Base-by-base conservation (phyloP, 2,888 invertebrate genomes). In the Cephus nigrinus region DNA sequence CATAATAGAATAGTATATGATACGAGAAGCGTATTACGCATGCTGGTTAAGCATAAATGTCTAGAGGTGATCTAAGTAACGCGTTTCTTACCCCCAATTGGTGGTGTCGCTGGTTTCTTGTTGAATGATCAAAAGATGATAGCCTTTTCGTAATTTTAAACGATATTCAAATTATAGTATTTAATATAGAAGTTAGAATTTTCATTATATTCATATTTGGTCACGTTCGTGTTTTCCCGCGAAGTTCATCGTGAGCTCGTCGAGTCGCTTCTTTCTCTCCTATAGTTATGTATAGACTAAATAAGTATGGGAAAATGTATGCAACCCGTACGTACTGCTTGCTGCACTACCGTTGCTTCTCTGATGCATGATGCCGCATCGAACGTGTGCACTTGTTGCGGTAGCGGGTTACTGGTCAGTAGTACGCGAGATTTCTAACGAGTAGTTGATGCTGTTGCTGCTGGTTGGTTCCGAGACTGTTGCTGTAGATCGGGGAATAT, bases 221-320 rank as follows among this genome's bases (percentile, higher is more conserved):
- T 55, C 55, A 9, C 55, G 5, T 55, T 55, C 55, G 23, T 55
- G 2, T 23, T 23, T 55, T 55, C 23, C 55, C 23, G 55, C 23
- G 9, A 55, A 23, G 23, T 55, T 55, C 9, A 2, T 23, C 55
- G 23, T 9, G 55, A 23, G 23, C 9, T 55, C 2, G 23, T 55
- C 0, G 55, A 55, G 55, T 55, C 23, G 23, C 55, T 55, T 55
- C 23, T 55, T 55, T 23, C 55, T 15, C 23, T 55, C 5, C 23
- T 55, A 55, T 55, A 23, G 55, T 9, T 55, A 23, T 55, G 55
- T 55, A 23, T 55, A 55, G 55, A 55, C 55, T 83, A 85, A 86
- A 84, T 84, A 86, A 88, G 85, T 86, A 88, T 86, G 88, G 86
- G 87, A 88, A 89, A 87, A 86, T 84, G 80, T 82, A 83, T 83